Evolutionary conservation across 2,888 invertebrate species (phyloP).

Genomic region (Campoplex nolae): DNA sequence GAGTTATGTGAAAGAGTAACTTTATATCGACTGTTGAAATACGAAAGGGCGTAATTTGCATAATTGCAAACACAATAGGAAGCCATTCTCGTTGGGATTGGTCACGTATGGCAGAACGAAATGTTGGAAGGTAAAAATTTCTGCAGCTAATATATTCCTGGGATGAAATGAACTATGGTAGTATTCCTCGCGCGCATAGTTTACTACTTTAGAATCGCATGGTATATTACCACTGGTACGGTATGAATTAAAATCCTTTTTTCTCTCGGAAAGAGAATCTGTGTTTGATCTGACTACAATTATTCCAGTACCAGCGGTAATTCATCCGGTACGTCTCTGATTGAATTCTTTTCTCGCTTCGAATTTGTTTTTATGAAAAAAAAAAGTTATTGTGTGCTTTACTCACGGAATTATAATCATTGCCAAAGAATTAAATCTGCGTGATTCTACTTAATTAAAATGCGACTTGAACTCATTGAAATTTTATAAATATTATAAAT

Average conservation of each 20-base stretch:
- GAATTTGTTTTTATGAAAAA: no score
- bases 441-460: background rate
- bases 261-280: background rate
- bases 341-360: background rate
- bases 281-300: background rate
- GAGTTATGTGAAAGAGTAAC: constrained; percentile 51
- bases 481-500: background rate
- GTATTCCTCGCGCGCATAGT: background rate
- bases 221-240: background rate
- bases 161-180: constrained; percentile 32
- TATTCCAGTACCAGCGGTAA: background rate
- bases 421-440: background rate
- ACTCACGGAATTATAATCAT: background rate
- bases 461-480: background rate
- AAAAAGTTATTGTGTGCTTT: no score
- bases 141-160: constrained; percentile 44
- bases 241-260: background rate
- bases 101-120: background rate
- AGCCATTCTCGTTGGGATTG: constrained; percentile 15
- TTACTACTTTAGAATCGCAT: background rate
- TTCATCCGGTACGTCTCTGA: background rate
- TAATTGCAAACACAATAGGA: background rate
- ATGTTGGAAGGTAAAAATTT: constrained; percentile 15
- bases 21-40: background rate
- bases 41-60: constrained; percentile 11